Evolutionary conservation across 2,888 invertebrate species (phyloP).

Genomic region (Microchrysa polita): DNA sequence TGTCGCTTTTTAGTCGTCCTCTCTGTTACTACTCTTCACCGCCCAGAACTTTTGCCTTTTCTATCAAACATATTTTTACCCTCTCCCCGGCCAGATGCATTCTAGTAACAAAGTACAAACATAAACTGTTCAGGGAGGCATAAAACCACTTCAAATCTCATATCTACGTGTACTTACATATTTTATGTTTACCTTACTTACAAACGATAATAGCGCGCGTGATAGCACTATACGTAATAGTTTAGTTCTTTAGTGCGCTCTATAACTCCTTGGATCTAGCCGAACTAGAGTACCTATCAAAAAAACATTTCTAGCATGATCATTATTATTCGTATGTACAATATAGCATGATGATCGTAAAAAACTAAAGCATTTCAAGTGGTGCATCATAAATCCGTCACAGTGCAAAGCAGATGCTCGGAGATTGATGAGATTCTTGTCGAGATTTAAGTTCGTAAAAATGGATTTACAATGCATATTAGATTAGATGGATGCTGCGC

Average conservation of each 20-base stretch:
- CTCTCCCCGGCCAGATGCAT: conserved; percentile 22
- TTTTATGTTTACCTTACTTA: conserved; percentile 39
- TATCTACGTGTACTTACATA: conserved; percentile 30
- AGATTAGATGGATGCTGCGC: conserved; percentile 16
- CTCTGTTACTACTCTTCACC: no score
- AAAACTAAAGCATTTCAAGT: conserved; percentile 30
- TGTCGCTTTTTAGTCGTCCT: background rate
- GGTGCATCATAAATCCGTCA: conserved; percentile 24
- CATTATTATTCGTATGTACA: no score
- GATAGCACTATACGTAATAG: no score
- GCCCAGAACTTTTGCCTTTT: no score
- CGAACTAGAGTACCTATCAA: background rate
- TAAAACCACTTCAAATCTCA: no score
- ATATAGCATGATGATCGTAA: conserved; percentile 33
- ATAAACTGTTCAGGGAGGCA: no score
- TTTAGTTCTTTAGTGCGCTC: background rate
- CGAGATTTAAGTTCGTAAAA: conserved; percentile 12
- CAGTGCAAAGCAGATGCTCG: conserved; percentile 6
- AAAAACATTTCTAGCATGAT: background rate
- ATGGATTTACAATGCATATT: conserved; percentile 13
- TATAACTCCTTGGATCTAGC: conserved; percentile 2
- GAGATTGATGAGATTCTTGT: conserved; percentile 21
- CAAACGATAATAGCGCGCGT: conserved; percentile 23
- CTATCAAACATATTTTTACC: background rate
- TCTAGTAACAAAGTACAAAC: background rate